phyloP scores from a whole-genome alignment of 1,140 invertebrate genomes.

The Doryteuthis pealeii region DNA sequence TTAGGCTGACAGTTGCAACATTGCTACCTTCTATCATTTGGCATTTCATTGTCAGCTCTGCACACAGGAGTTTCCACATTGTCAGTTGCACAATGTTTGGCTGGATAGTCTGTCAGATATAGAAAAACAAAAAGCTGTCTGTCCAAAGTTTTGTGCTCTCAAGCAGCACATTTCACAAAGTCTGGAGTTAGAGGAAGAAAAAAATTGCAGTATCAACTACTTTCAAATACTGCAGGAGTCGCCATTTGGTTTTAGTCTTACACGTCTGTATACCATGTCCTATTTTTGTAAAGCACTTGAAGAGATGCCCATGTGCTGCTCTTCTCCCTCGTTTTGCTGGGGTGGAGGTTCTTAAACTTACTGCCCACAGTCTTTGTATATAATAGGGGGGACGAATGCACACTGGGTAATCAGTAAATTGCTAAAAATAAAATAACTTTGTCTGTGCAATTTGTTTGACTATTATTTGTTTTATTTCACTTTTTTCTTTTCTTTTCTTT shows the following conservation, averaged over 20 bases:
- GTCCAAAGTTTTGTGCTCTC: too few species aligned
- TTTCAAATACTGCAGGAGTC: constrained; percentile 20
- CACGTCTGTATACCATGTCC: constrained; percentile 35
- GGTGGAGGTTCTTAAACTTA: neutral
- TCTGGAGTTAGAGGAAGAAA: too few species aligned
- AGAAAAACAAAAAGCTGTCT: too few species aligned
- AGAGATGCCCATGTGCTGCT: constrained; percentile 31
- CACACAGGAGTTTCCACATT: too few species aligned
- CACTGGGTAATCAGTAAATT: constrained; percentile 5
- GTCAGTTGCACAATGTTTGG: too few species aligned
- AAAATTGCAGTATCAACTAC: too few species aligned
- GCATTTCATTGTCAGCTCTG: too few species aligned
- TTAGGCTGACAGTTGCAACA: too few species aligned
- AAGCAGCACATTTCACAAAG: too few species aligned
- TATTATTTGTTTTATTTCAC: neutral
- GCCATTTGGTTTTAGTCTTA: constrained; percentile 34
- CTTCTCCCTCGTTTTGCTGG: constrained; percentile 16
- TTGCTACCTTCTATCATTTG: too few species aligned
- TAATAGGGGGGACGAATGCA: constrained; percentile 4
- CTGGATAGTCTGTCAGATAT: too few species aligned
- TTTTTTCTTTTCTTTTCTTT: neutral
- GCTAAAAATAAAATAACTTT: constrained; percentile 5
- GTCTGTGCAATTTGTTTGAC: neutral
- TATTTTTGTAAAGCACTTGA: constrained; percentile 45
- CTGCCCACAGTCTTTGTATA: neutral